These are phyloP conservation scores for Neolamprologus ventralis DNA, from an alignment of 2,113 vertebrate genomes.

Conservation along the genomic window DNA sequence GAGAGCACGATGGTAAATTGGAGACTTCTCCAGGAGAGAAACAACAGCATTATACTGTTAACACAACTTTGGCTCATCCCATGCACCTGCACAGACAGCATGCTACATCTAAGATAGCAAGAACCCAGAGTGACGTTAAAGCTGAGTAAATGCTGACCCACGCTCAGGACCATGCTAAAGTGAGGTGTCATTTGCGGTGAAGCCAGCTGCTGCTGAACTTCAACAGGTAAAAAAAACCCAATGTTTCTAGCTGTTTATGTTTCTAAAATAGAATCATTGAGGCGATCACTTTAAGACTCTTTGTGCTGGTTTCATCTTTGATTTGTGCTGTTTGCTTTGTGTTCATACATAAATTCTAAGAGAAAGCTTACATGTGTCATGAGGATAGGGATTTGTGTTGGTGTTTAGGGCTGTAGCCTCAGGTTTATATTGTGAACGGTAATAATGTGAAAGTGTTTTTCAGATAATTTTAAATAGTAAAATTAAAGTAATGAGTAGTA, in stretches of 20 bases:
- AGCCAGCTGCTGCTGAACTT: background rate
- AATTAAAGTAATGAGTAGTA: background rate
- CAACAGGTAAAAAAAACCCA: background rate
- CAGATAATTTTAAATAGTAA: accelerated
- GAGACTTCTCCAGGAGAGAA: background rate
- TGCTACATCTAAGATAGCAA: background rate
- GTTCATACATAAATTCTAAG: background rate
- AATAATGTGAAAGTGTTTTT: background rate
- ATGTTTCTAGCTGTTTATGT: accelerated
- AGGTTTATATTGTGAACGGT: background rate
- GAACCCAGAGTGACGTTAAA: background rate
- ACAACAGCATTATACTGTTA: background rate
- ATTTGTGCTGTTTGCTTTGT: background rate
- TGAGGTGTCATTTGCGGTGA: background rate
- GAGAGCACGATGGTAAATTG: accelerated
- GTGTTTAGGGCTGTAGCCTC: background rate
- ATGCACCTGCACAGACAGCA: accelerated
- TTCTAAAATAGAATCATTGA: background rate
- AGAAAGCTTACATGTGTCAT: background rate
- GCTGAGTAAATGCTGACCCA: background rate
- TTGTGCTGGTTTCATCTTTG: background rate
- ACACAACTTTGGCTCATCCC: accelerated
- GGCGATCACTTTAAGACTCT: background rate
- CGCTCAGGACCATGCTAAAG: background rate
- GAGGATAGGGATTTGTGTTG: background rate